These are phyloP conservation scores for Glomeris marginata DNA, from an alignment of 2,888 invertebrate species.

Conservation along the genomic window DNA sequence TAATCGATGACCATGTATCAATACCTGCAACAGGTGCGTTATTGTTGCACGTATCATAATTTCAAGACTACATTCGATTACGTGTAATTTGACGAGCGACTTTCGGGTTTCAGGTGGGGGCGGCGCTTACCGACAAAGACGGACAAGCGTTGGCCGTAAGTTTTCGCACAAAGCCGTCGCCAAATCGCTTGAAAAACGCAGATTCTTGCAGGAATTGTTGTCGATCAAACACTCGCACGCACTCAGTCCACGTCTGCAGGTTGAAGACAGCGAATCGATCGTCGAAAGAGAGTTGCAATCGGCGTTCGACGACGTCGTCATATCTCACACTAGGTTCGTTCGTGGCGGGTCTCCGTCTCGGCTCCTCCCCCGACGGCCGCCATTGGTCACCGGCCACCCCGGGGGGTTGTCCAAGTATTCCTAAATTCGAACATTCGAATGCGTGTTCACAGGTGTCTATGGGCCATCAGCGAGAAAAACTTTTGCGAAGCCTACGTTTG, in stretches of 20 bases:
- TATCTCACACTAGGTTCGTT: slow-evolving; percentile 52
- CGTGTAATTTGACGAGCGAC: too few relatives aligned
- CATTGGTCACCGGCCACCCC: background rate
- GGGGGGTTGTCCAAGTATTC: background rate
- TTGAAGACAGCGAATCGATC: slow-evolving; percentile 51
- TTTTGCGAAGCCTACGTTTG: slow-evolving; percentile 51
- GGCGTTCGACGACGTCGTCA: slow-evolving; percentile 59
- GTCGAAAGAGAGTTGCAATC: slow-evolving; percentile 53
- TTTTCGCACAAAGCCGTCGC: background rate
- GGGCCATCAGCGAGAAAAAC: slow-evolving; percentile 36
- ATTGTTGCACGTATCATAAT: too few relatives aligned
- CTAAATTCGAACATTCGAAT: background rate
- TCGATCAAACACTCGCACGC: slow-evolving; percentile 48
- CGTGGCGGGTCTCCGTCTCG: background rate
- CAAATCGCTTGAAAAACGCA: background rate
- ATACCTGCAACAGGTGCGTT: slow-evolving; percentile 13
- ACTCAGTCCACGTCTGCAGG: slow-evolving; percentile 48
- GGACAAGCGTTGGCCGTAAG: slow-evolving; percentile 4
- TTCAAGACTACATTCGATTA: too few relatives aligned
- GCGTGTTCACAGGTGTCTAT: slow-evolving; percentile 34
- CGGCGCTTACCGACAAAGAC: background rate
- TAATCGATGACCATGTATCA: slow-evolving; percentile 12
- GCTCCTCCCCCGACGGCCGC: background rate
- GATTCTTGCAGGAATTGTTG: slow-evolving; percentile 25
- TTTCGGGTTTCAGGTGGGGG: slow-evolving; percentile 5